phyloP scores from a whole-genome alignment of 2,888 invertebrate species.

The Nomada lathburiana region DNA sequence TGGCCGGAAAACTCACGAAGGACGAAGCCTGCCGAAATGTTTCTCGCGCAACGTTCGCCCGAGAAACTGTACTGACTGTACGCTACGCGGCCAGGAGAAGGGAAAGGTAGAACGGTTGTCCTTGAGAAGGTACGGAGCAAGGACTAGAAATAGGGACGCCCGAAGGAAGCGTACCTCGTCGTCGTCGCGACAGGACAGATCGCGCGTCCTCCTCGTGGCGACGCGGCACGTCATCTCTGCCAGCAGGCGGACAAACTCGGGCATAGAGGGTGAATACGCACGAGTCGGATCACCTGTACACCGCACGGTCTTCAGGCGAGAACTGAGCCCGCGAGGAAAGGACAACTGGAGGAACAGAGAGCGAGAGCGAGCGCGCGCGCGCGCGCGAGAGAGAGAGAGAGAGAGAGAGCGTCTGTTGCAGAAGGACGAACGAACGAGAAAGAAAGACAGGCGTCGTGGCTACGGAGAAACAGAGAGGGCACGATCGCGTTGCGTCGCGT shows the following conservation, averaged over 20 bases:
- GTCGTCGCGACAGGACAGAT: constrained; percentile 45
- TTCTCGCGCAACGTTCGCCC: constrained; percentile 13
- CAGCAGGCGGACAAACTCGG: constrained; percentile 55
- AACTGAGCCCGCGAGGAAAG: constrained; percentile 77
- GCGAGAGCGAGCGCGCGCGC: constrained; percentile 19
- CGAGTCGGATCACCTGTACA: constrained; percentile 69
- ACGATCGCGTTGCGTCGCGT: constrained; percentile 46
- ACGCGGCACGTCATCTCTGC: constrained; percentile 59
- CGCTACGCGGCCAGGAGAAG: background rate
- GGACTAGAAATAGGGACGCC: background rate
- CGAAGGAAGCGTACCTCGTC: constrained; percentile 52
- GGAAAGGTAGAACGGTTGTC: background rate
- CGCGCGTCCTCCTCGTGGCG: constrained; percentile 65
- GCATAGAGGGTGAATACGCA: constrained; percentile 50
- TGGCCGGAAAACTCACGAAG: background rate
- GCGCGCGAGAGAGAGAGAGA: constrained; percentile 34
- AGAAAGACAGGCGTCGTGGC: constrained; percentile 42
- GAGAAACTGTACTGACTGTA: background rate
- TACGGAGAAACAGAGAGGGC: constrained; percentile 41
- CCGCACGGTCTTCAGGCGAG: constrained; percentile 79
- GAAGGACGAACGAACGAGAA: constrained; percentile 14
- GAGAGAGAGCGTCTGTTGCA: constrained; percentile 3
- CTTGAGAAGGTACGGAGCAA: background rate
- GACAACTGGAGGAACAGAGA: constrained; percentile 50
- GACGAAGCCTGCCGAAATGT: constrained; percentile 27